Conservation (phyloP, 2,888 invertebrate genomes). For the Dasypogon diadema region DNA sequence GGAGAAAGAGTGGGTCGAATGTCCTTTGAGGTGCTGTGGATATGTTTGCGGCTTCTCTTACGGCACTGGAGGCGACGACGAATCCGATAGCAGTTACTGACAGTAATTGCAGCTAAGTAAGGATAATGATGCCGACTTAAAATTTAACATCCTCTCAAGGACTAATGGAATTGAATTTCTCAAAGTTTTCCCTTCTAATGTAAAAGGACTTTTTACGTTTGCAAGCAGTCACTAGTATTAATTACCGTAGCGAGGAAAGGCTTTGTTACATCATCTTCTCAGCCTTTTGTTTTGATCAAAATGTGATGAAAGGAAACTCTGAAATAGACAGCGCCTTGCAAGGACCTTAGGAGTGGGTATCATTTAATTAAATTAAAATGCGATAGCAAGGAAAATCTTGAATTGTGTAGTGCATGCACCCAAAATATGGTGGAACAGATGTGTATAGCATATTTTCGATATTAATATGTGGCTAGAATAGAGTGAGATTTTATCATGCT, state of each 20-base stretch:
- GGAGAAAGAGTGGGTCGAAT: neutral
- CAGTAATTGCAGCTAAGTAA: constrained; percentile 43
- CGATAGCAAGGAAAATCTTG: neutral
- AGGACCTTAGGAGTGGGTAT: neutral
- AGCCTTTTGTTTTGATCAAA: constrained; percentile 22
- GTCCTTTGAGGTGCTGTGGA: constrained; percentile 29
- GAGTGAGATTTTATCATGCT: too few species aligned
- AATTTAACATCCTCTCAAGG: constrained; percentile 45
- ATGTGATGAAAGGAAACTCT: constrained; percentile 20
- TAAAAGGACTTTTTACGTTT: constrained; percentile 29
- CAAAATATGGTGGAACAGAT: too few species aligned
- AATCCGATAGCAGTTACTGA: constrained; percentile 35
- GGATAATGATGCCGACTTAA: constrained; percentile 41
- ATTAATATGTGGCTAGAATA: too few species aligned
- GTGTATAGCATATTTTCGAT: too few species aligned
- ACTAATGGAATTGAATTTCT: constrained; percentile 47
- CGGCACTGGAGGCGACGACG: constrained; percentile 17
- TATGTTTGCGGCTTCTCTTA: constrained; percentile 29
- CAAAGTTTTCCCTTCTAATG: constrained; percentile 36
- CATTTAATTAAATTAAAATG: constrained; percentile 38
- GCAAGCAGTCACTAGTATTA: constrained; percentile 20
- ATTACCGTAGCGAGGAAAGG: neutral
- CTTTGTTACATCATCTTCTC: constrained; percentile 32
- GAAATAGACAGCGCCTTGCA: neutral
- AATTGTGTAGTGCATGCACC: neutral